Base-by-base conservation (phyloP, 2,113 vertebrate species). In the Isurus oxyrinchus region DNA sequence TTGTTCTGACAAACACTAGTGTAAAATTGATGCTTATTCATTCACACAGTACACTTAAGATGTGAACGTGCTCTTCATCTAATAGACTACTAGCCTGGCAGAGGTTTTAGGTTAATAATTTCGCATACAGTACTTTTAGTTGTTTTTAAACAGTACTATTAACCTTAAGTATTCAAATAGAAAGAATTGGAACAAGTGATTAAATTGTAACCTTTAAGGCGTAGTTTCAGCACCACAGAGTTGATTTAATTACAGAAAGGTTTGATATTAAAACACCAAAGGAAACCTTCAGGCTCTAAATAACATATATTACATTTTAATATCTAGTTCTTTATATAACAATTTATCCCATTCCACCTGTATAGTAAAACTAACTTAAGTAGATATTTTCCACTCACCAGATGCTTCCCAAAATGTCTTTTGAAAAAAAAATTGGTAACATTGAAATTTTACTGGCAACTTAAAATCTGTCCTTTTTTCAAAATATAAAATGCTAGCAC, bases 221-320 rank as follows among this genome's bases (percentile, higher is more conserved):
- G 49, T 95, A 76, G 94, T 95, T 95, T 76, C 94, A 95, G 94
- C 94, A 95, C 44, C 67, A 13, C 27, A 31, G 13, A 94, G 57
- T 40, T 40, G 35, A 63, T 63, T 40, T 95, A 67, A 69, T 69
- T 95, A 67, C 93, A 67, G 93, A 95, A 95, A 95, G 21, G n/a
- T 21, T 67, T 49, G 63, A 53, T 94, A 35, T 94, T 49, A 95
- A 53, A 27, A 95, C 49, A 72, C 31, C 44, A 49, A 76, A 72
- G 49, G 44, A 95, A 95, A 95, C 27, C 49, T 95, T 95, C 66
- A 95, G 94, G 25, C 67, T 61, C 40, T 53, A 72, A 72, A 16
- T 55, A 76, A 72, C 11, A 55, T 61, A 16, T 10, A 95, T 67
- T 67, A 67, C 63, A 31, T 66, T 44, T 14, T 40, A 8, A 21